Percentiles rank a stretch among this genome's conserved stretches.
phyloP scores from a whole-genome alignment of 2,888 invertebrate genomes.

The Disparrhopalites patrizii region DNA sequence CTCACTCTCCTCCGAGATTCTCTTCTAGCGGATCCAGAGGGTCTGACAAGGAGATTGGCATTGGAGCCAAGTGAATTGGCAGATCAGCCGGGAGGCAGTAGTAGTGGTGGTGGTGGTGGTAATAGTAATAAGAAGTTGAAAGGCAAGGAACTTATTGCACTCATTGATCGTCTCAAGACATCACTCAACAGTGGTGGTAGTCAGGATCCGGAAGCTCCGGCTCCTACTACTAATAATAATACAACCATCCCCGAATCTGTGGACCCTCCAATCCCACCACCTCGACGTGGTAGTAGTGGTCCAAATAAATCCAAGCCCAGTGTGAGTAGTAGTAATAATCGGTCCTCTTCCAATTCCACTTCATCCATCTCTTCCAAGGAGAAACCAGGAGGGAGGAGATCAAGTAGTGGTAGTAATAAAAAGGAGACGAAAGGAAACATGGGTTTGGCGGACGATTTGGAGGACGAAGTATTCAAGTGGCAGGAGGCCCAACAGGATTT shows the following conservation, averaged over 20 bases:
- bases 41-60: slow-evolving; percentile 21
- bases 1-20: slow-evolving; percentile 70
- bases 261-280: too few relatives aligned
- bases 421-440: too few relatives aligned
- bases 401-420: too few relatives aligned
- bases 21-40: slow-evolving; percentile 54
- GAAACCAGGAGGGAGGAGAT: neutral
- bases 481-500: slow-evolving; percentile 10
- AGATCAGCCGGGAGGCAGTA: slow-evolving; percentile 56
- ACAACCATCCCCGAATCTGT: too few relatives aligned
- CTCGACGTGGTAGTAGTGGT: too few relatives aligned
- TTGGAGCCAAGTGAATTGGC: slow-evolving; percentile 8
- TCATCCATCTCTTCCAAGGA: neutral
- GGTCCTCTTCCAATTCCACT: neutral
- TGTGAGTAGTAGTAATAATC: neutral
- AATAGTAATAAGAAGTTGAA: too few relatives aligned
- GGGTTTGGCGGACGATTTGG: slow-evolving; percentile 6
- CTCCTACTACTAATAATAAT: too few relatives aligned
- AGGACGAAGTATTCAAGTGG: slow-evolving; percentile 18
- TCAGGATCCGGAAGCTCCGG: neutral
- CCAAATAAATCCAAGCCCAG: neutral
- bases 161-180: slow-evolving; percentile 67
- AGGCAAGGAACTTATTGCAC: slow-evolving; percentile 61
- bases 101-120: too few relatives aligned
- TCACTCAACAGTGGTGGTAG: slow-evolving; percentile 51